A percentile compares a stretch with the other conserved stretches of the same genome.
These are phyloP conservation scores for Cynopterus sphinx DNA, from an alignment of 2,797 vertebrate species.

Conservation along the genomic window DNA sequence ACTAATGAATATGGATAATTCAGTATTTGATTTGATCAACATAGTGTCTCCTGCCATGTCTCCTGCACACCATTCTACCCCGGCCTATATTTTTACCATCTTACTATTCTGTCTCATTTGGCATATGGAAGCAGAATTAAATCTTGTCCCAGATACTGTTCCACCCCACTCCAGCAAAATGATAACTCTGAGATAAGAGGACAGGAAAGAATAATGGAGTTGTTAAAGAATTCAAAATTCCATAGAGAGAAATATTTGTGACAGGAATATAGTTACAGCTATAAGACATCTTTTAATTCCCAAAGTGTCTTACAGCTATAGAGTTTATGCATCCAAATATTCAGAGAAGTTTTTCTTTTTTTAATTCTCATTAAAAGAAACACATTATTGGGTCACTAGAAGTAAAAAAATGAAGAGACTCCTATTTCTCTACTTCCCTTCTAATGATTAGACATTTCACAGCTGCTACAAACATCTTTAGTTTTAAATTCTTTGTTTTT, in stretches of 20 bases:
- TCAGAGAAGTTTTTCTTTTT: background rate
- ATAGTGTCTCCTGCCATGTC: background rate
- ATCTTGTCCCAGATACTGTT: background rate
- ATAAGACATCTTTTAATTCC: background rate
- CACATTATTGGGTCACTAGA: background rate
- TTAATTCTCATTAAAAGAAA: background rate
- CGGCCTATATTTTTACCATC: background rate
- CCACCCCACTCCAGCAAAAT: background rate
- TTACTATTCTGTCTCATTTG: background rate
- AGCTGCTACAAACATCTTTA: constrained; percentile 18
- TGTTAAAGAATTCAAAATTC: constrained; percentile 6
- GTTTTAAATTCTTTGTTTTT: background rate
- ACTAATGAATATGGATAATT: background rate
- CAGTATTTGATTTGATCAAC: background rate
- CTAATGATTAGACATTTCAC: background rate
- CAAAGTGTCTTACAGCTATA: background rate
- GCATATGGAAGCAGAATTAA: background rate
- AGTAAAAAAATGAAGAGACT: background rate
- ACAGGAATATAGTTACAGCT: background rate
- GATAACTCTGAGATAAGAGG: background rate
- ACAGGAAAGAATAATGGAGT: too few species aligned
- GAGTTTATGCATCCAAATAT: background rate
- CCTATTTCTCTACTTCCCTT: background rate
- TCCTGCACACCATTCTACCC: background rate
- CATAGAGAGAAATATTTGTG: background rate